A percentile compares a stretch with the other conserved stretches of the same genome.
Conservation (phyloP, 2,113 vertebrate genomes). For the Rhea pennata region DNA sequence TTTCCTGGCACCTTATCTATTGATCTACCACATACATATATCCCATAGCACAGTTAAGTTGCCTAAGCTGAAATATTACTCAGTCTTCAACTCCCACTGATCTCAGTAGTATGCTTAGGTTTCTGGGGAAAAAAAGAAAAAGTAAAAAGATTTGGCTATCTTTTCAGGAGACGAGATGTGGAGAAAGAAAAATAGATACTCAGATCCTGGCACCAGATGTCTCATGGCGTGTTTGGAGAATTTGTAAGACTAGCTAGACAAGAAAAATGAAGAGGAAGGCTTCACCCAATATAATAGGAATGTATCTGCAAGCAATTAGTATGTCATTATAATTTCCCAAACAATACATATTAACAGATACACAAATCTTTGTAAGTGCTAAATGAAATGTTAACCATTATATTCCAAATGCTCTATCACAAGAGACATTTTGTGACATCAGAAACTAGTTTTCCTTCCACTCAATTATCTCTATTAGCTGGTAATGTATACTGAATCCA, state of each 20-base stretch:
- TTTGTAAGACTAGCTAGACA: constrained; percentile 23
- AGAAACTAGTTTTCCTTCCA: constrained; percentile 62
- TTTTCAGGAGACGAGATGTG: neutral
- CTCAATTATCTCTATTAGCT: constrained; percentile 62
- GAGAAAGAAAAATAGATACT: constrained; percentile 34
- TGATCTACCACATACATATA: neutral
- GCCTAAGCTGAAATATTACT: neutral
- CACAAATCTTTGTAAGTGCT: neutral
- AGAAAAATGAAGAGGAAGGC: constrained; percentile 38
- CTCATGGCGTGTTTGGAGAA: neutral
- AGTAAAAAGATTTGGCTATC: neutral
- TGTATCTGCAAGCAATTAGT: constrained; percentile 49
- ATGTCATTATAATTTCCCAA: constrained; percentile 40
- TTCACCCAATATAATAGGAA: neutral
- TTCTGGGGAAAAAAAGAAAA: neutral
- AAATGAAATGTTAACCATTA: constrained; percentile 49
- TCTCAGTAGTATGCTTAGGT: neutral
- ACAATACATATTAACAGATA: neutral
- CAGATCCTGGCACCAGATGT: constrained; percentile 29
- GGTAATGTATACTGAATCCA: constrained; percentile 26
- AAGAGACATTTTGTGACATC: constrained; percentile 51
- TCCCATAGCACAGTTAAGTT: neutral
- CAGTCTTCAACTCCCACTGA: neutral
- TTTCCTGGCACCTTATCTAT: neutral
- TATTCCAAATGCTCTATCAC: constrained; percentile 32